Base-by-base conservation (phyloP, 2,797 vertebrate genomes). In the Zalophus californianus region DNA sequence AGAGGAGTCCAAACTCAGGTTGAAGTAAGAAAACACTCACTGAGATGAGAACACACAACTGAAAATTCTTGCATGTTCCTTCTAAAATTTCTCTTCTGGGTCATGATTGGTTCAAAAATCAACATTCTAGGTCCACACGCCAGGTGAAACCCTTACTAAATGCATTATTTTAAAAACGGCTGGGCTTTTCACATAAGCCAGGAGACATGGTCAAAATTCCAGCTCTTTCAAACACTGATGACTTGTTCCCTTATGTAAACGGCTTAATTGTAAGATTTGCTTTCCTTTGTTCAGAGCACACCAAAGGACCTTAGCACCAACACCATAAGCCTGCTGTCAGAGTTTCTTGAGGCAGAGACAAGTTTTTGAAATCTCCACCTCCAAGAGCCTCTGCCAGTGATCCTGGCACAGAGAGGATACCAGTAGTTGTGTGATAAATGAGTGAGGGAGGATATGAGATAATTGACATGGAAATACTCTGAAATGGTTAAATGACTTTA, bases 401-500 rank as follows among this genome's bases (percentile, higher is more conserved):
- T 38, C 20, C 38, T 0, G 11, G 41, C 38, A 48, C 23, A 68
- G 18, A 86, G 68, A 23, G 5, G 32, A 10, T 38, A 13, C 77
- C 32, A 7, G 50, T 1, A 32, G 50, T 25, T 35, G n/a, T 54
- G 3, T 16, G 82, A 25, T 56, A 48, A 72, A 38, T 62, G 41
- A 88, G 38, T 54, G 15, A 68, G n/a, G 41, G 12, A 91, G 72
- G 20, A 50, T 66, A 73, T 29, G 14, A 56, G 23, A 38, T 29
- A 35, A 58, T 1, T 83, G 83, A 64, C 7, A 27, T 50, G 9
- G 23, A 38, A 79, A 32, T 29, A 27, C 14, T 75, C 38, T 70
- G 48, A 95, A 96, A 87, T 38, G 29, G 54, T 84, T 89, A 92
- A 70, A 29, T 38, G 21, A 48, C 15, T 38, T 85, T 27, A 92